Percentiles rank a stretch among this genome's conserved stretches.
These are phyloP conservation scores for Zygogramma bicolorata DNA, from an alignment of 2,888 invertebrate species.

Conservation along the genomic window DNA sequence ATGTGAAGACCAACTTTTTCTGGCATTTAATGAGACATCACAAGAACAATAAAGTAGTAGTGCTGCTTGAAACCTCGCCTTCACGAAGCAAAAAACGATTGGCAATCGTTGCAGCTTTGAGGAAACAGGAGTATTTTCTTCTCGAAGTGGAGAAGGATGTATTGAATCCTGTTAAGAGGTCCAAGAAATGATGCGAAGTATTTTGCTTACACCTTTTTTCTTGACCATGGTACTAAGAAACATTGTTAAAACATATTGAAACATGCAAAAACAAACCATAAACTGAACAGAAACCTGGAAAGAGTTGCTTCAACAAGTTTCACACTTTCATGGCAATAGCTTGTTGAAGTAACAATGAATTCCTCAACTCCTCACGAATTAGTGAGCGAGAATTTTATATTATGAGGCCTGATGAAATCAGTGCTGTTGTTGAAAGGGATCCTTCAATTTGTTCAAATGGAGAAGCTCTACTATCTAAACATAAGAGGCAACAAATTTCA, in stretches of 20 bases:
- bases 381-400: slow-evolving; percentile 44
- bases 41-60: background rate
- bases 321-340: slow-evolving; percentile 40
- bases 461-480: slow-evolving; percentile 40
- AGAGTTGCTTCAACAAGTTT: slow-evolving; percentile 29
- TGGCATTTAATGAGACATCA: slow-evolving; percentile 34
- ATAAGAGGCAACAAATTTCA: slow-evolving; percentile 46
- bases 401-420: slow-evolving; percentile 49
- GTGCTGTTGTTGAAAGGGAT: slow-evolving; percentile 42
- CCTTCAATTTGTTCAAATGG: slow-evolving; percentile 46
- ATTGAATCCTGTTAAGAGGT: slow-evolving; percentile 1
- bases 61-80: too few species aligned
- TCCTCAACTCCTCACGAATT: slow-evolving; percentile 33
- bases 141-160: background rate
- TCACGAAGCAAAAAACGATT: background rate
- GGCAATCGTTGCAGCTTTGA: background rate
- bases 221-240: slow-evolving; percentile 37
- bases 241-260: slow-evolving; percentile 39
- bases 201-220: slow-evolving; percentile 36
- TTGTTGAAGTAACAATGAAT: slow-evolving; percentile 28
- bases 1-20: slow-evolving; percentile 19
- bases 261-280: slow-evolving; percentile 34
- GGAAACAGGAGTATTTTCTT: background rate
- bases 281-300: slow-evolving; percentile 22
- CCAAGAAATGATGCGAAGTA: slow-evolving; percentile 24